Conservation (phyloP, 30 jellyfish, hydroid and myxozoan genomes). For the Aurelia sp. region DNA sequence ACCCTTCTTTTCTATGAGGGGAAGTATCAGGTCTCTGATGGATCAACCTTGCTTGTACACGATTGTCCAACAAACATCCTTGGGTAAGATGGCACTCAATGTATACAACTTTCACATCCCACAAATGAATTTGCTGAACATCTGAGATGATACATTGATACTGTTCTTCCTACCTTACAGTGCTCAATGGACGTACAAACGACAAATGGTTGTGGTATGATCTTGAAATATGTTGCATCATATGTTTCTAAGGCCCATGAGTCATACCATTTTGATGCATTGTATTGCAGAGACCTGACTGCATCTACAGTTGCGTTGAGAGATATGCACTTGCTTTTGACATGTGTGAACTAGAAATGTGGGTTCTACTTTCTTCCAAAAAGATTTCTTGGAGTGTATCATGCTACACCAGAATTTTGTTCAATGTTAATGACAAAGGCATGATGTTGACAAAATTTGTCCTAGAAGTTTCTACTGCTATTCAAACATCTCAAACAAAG, state of each 20-base stretch:
- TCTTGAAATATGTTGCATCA: slow-evolving; percentile 41
- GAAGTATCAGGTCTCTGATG: background rate
- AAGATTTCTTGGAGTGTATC: slow-evolving; percentile 8
- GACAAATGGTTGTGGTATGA: slow-evolving; percentile 42
- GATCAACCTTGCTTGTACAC: background rate
- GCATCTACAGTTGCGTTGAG: no score
- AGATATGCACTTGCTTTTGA: background rate
- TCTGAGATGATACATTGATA: slow-evolving; percentile 47
- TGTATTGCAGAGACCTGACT: no score
- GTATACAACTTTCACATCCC: slow-evolving; percentile 2
- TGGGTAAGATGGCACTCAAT: background rate
- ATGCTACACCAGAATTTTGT: no score
- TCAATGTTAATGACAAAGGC: no score
- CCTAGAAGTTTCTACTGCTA: no score
- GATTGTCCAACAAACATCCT: background rate
- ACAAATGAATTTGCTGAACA: slow-evolving; percentile 17
- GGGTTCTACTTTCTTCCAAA: slow-evolving; percentile 13
- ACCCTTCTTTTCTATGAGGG: background rate
- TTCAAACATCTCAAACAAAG: no score
- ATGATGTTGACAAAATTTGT: no score
- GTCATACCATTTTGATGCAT: no score
- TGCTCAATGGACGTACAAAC: slow-evolving; percentile 62
- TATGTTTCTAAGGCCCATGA: no score
- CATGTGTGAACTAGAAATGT: slow-evolving; percentile 34
- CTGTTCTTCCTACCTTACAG: slow-evolving; percentile 36